Base-by-base conservation (phyloP, 2,888 invertebrate genomes). In the Deladenus siricidicola region DNA sequence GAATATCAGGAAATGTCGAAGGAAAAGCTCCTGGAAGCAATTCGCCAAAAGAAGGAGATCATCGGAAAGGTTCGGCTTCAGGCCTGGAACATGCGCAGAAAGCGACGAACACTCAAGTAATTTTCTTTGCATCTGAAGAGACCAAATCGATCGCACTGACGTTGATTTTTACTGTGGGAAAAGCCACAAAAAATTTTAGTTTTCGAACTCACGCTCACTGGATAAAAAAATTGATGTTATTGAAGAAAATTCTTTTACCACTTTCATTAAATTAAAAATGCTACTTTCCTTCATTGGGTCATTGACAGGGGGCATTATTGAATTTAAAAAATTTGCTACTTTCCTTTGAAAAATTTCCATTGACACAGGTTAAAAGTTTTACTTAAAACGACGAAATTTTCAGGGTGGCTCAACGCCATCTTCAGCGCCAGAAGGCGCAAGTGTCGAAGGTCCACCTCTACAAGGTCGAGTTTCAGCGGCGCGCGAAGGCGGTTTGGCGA, bases 401-500 rank as follows among this genome's bases (percentile, higher is more conserved):
- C 39, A 34, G 80, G 66, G 70, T 80, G 14, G 80, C 80, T 1
- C 74, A 78, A 53, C 68, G 73, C 8, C 79, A 79, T 68, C 69
- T 81, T 17, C 74, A 79, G 59, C 72, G 75, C 19, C 78, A 80
- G 44, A 80, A 81, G 64, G 79, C 79, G 3, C 70, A 72, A 44
- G 76, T 81, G 10, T 79, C 80, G 10, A 70, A 73, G 51, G 69
- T 77, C 30, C 73, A 78, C n/a, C 71, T 80, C 8, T 80, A 79
- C 61, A 78, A 78, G 61, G 68, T 69, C 39, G 64, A 64, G 50
- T 28, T 59, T 24, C 19, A 21, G 26, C 73, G 76, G 21, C 69
- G 48, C n/a, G 30, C 30, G 14, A 49, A 56, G 24, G 63, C 63
- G 58, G 58, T 58, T 8, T 57, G 28, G 45, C 85, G 93, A 26